Conservation (phyloP, 2,888 invertebrate genomes). For the Mallateleia sp. region DNA sequence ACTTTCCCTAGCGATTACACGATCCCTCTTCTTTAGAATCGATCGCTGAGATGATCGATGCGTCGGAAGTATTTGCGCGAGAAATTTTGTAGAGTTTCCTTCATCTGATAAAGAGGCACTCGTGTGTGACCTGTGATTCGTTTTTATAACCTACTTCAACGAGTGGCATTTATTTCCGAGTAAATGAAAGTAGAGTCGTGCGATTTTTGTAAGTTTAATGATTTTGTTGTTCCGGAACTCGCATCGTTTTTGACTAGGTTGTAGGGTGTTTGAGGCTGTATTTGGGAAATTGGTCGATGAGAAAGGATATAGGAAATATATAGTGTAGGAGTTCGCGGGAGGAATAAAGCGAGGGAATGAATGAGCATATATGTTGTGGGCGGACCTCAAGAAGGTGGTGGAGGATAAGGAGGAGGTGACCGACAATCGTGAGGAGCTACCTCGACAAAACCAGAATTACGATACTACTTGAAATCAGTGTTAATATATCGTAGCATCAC, state of each 20-base stretch:
- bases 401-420: constrained; percentile 88
- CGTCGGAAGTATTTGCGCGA: constrained; percentile 67
- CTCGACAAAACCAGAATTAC: constrained; percentile 82
- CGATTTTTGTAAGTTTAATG: constrained; percentile 20
- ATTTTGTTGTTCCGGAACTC: too few species aligned
- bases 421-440: constrained; percentile 85
- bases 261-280: too few species aligned
- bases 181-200: constrained; percentile 63
- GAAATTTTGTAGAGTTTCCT: constrained; percentile 58
- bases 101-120: constrained; percentile 59
- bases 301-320: constrained; percentile 51
- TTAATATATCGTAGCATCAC: too few species aligned
- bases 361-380: constrained; percentile 85
- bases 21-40: constrained; percentile 76
- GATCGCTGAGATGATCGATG: constrained; percentile 80
- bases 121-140: constrained; percentile 52
- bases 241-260: background rate
- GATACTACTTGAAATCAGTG: constrained; percentile 45
- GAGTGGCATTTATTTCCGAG: constrained; percentile 52
- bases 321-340: constrained; percentile 64
- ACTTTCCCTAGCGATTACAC: constrained; percentile 70
- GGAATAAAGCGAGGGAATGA: constrained; percentile 67
- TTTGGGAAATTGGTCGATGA: constrained; percentile 26
- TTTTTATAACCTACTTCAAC: constrained; percentile 56
- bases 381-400: constrained; percentile 88